These are phyloP conservation scores for Hypomesus transpacificus DNA, from an alignment of 2,113 vertebrate genomes.

Conservation along the genomic window DNA sequence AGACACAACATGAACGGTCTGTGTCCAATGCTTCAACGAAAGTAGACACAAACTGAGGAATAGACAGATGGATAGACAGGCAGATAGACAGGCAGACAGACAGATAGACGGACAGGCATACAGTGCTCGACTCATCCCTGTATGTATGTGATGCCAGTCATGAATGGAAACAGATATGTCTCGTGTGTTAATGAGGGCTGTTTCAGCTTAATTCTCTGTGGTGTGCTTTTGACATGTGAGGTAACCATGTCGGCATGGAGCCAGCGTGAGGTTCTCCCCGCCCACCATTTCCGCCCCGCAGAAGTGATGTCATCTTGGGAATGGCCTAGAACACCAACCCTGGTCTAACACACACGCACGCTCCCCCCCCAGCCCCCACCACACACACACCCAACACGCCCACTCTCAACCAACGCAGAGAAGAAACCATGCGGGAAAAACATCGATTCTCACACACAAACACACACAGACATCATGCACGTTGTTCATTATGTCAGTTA, in stretches of 20 bases:
- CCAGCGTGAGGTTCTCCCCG: slow-evolving; percentile 38
- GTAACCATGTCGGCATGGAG: slow-evolving; percentile 31
- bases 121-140: background rate
- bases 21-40: background rate
- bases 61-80: background rate
- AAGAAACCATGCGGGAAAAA: too few species aligned
- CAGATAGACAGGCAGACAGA: background rate
- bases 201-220: background rate
- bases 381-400: background rate
- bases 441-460: background rate
- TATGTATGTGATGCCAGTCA: background rate
- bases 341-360: slow-evolving; percentile 1
- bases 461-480: background rate
- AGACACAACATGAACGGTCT: background rate
- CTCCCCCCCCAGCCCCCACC: too few species aligned
- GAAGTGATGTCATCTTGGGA: slow-evolving; percentile 44
- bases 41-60: background rate
- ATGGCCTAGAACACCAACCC: background rate
- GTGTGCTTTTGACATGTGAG: slow-evolving; percentile 35
- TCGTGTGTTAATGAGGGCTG: background rate
- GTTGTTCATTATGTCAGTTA: background rate
- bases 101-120: background rate
- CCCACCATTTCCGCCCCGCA: slow-evolving; percentile 32
- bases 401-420: too few species aligned
- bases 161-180: background rate